These are phyloP conservation scores for Pygoscelis antarcticus DNA, from an alignment of 2,113 vertebrate species.

Conservation along the genomic window DNA sequence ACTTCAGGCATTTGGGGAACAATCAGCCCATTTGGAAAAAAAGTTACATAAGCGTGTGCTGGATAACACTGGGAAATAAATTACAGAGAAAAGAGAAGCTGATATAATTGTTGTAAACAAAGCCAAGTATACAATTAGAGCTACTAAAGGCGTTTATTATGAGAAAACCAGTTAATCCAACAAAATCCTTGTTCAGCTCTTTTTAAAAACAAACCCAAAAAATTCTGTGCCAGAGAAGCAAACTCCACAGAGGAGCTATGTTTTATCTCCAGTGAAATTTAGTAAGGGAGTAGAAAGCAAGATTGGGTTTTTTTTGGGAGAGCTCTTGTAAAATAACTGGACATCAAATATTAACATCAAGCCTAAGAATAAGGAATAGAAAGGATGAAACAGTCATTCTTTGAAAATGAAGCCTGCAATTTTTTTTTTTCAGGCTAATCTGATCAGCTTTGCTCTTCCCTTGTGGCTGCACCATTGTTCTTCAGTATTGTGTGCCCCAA, in stretches of 20 bases:
- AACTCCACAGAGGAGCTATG: not conserved
- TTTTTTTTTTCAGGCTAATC: not conserved
- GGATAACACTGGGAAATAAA: conserved; percentile 28
- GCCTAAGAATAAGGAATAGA: not conserved
- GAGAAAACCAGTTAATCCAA: conserved; percentile 41
- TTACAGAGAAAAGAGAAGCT: conserved; percentile 16
- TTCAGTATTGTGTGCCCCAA: not conserved
- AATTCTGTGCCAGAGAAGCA: not conserved
- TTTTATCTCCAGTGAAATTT: not conserved
- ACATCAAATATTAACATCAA: not conserved
- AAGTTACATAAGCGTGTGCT: not conserved
- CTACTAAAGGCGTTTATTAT: conserved; percentile 42
- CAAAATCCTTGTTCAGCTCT: conserved; percentile 16
- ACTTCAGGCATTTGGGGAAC: not conserved
- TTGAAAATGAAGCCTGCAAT: not conserved
- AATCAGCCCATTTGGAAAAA: not conserved
- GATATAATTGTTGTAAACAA: conserved; percentile 53
- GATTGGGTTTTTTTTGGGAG: not conserved
- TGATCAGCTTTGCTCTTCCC: not conserved
- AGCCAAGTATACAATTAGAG: conserved; percentile 56
- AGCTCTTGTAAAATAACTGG: not conserved
- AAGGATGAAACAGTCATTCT: not conserved
- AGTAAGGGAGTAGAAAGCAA: not conserved
- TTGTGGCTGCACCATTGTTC: not conserved
- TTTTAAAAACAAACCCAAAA: not conserved